Percentiles rank a stretch among this genome's conserved stretches.
Evolutionary conservation across 2,888 invertebrate species (phyloP).

Genomic region (Taenaris catops): DNA sequence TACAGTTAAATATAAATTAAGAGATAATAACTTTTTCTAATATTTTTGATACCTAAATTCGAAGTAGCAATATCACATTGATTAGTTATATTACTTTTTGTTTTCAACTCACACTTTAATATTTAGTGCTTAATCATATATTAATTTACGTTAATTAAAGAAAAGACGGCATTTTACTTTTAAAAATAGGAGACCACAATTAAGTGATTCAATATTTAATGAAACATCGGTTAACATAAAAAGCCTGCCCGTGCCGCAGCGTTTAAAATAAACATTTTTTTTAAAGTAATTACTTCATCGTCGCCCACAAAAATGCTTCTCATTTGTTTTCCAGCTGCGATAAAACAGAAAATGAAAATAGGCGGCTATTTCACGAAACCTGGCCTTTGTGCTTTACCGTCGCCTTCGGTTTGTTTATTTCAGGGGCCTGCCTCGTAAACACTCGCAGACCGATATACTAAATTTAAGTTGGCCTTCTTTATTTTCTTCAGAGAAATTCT

Average conservation of each 20-base stretch:
- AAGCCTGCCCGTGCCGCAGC: slow-evolving; percentile 4
- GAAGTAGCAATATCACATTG: too few species aligned
- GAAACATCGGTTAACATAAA: slow-evolving; percentile 6
- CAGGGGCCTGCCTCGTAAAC: slow-evolving; percentile 66
- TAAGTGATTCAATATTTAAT: slow-evolving; percentile 6
- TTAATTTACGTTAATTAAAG: too few species aligned
- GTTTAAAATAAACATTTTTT: slow-evolving; percentile 13
- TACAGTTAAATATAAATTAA: too few species aligned
- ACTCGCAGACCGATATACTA: slow-evolving; percentile 63
- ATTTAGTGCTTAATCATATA: too few species aligned
- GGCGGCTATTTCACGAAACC: slow-evolving; percentile 53
- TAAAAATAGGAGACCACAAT: not conserved
- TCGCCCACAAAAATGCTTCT: slow-evolving; percentile 29
- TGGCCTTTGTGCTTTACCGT: slow-evolving; percentile 57
- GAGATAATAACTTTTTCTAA: too few species aligned
- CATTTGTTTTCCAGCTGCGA: slow-evolving; percentile 46
- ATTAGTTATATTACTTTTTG: too few species aligned
- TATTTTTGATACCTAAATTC: too few species aligned
- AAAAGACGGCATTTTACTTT: too few species aligned
- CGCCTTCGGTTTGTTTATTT: slow-evolving; percentile 67
- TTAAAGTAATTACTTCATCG: slow-evolving; percentile 20
- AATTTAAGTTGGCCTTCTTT: slow-evolving; percentile 63
- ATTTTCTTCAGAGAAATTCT: slow-evolving; percentile 51
- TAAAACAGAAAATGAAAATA: slow-evolving; percentile 49
- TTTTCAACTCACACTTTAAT: too few species aligned